phyloP scores from a whole-genome alignment of 2,888 invertebrate genomes.

The Tipula unca region DNA sequence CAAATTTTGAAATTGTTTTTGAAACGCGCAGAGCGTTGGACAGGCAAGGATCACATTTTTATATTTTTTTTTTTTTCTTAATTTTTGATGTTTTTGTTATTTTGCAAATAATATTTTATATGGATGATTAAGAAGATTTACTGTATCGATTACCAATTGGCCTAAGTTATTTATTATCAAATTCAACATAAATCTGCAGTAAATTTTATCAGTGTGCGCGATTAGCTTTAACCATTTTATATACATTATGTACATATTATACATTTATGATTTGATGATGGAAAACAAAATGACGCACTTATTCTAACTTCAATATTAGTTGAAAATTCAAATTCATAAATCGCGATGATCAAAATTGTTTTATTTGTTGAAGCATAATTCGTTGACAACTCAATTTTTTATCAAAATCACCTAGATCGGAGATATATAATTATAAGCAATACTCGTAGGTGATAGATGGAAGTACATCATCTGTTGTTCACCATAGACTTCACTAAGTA shows the following conservation, averaged over 20 bases:
- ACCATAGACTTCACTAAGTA: no score
- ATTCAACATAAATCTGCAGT: background rate
- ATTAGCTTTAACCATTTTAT: background rate
- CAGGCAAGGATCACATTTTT: conserved; percentile 25
- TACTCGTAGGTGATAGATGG: no score
- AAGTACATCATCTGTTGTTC: no score
- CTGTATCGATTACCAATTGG: background rate
- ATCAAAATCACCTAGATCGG: background rate
- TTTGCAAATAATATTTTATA: background rate
- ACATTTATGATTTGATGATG: background rate
- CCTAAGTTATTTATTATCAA: background rate
- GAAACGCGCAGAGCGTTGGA: conserved; percentile 24
- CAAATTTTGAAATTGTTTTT: background rate
- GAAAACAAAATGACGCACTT: background rate
- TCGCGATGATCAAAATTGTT: background rate
- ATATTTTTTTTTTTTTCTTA: conserved; percentile 31
- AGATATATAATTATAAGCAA: no score
- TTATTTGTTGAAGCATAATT: background rate
- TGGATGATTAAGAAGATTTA: background rate
- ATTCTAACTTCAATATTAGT: no score
- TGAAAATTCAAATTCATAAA: conserved; percentile 24
- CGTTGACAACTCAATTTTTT: background rate
- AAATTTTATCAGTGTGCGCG: background rate
- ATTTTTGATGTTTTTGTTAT: conserved; percentile 22
- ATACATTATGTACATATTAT: background rate